Evolutionary conservation across 2,888 invertebrate species (phyloP).

Genomic region (Nomada goodeniana): DNA sequence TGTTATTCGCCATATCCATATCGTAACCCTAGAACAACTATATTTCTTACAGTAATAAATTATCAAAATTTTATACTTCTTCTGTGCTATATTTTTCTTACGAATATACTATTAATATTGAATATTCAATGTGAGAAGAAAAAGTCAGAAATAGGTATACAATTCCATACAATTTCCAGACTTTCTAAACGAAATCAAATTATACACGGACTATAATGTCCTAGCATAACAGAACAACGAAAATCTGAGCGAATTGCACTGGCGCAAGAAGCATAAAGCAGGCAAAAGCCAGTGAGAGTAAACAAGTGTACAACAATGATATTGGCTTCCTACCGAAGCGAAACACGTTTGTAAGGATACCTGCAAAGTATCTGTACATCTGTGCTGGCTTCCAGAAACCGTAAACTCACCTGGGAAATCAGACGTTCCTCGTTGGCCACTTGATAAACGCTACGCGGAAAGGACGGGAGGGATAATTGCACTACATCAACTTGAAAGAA

Average conservation of each 20-base stretch:
- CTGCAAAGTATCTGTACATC: constrained; percentile 33
- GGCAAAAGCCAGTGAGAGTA: not conserved
- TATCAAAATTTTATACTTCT: too few species aligned
- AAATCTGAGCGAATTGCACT: not conserved
- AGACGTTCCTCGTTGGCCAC: constrained; percentile 68
- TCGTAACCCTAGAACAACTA: too few species aligned
- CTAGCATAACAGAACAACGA: not conserved
- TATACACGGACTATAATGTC: constrained; percentile 10
- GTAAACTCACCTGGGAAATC: constrained; percentile 75
- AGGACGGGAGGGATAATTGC: constrained; percentile 62
- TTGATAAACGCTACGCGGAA: constrained; percentile 73
- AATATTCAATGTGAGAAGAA: too few species aligned
- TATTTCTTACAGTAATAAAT: too few species aligned
- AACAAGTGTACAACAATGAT: constrained; percentile 26
- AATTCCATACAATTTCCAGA: too few species aligned
- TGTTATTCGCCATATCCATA: too few species aligned
- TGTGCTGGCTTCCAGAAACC: constrained; percentile 39
- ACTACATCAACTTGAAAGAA: constrained; percentile 60
- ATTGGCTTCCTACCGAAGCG: constrained; percentile 16
- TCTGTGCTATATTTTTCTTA: too few species aligned
- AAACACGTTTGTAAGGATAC: constrained; percentile 33
- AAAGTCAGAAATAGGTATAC: too few species aligned
- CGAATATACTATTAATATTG: too few species aligned
- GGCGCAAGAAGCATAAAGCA: not conserved
- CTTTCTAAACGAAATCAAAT: constrained; percentile 16